Evolutionary conservation across 1,140 invertebrate species (phyloP).

Genomic region (Cepaea nemoralis): DNA sequence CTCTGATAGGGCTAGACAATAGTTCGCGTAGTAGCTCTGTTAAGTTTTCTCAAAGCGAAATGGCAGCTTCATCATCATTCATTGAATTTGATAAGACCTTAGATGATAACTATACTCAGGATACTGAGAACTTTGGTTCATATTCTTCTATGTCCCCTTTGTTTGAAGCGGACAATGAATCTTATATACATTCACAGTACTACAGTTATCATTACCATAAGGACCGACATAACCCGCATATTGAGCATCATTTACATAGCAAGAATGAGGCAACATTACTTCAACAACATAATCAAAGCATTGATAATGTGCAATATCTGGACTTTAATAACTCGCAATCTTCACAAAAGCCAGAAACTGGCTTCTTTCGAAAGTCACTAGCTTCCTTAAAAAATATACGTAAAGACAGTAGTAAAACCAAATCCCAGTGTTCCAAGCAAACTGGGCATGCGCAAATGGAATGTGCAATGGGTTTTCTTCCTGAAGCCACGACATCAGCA

Average conservation of each 20-base stretch:
- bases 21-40: too few relatives aligned
- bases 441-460: background rate
- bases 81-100: too few relatives aligned
- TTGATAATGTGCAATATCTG: background rate
- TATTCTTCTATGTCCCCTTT: background rate
- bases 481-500: background rate
- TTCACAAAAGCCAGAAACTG: background rate
- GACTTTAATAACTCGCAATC: background rate
- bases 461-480: constrained; percentile 11
- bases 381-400: constrained; percentile 17
- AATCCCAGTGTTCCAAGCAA: background rate
- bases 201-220: constrained; percentile 13
- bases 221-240: background rate
- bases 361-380: constrained; percentile 29
- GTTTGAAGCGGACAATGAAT: background rate
- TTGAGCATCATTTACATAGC: background rate
- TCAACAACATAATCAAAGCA: background rate
- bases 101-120: too few relatives aligned
- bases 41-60: too few relatives aligned
- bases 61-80: background rate
- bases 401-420: background rate
- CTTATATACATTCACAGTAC: constrained; percentile 12
- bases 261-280: background rate
- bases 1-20: background rate
- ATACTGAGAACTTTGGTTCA: background rate